Evolutionary conservation across 2,888 invertebrate species (phyloP).

Genomic region (Muscina levida): DNA sequence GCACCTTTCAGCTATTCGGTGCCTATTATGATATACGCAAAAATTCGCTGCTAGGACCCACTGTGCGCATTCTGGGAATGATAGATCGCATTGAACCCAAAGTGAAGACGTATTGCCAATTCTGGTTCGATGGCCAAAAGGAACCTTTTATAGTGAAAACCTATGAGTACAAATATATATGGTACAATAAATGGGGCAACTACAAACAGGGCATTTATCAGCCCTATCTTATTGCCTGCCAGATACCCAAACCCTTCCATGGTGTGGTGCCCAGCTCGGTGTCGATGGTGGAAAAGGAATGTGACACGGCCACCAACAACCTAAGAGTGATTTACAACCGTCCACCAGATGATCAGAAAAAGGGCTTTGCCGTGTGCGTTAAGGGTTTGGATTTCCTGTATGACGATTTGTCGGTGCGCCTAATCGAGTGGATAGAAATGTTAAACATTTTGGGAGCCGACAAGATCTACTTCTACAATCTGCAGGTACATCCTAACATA

Average conservation of each 20-base stretch:
- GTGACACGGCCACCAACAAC: constrained; percentile 92
- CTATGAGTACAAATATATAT: constrained; percentile 95
- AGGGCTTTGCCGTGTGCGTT: constrained; percentile 94
- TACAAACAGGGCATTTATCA: constrained; percentile 94
- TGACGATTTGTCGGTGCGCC: constrained; percentile 92
- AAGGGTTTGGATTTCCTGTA: constrained; percentile 96
- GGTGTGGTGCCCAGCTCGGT: constrained; percentile 89
- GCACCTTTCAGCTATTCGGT: constrained; percentile 94
- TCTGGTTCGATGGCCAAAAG: constrained; percentile 92
- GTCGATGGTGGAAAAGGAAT: constrained; percentile 90
- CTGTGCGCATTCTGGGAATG: constrained; percentile 92
- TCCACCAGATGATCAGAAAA: constrained; percentile 83
- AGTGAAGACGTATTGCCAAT: constrained; percentile 90
- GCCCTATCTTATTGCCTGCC: constrained; percentile 94
- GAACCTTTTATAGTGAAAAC: constrained; percentile 90
- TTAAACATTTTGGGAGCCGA: constrained; percentile 92
- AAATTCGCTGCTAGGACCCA: constrained; percentile 89
- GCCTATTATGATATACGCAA: constrained; percentile 93
- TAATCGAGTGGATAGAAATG: constrained; percentile 97
- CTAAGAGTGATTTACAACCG: constrained; percentile 90
- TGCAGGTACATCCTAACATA: constrained; percentile 95
- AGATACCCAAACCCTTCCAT: constrained; percentile 88
- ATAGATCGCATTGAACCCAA: constrained; percentile 93
- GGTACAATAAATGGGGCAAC: constrained; percentile 97
- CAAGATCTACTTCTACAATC: constrained; percentile 94